Evolutionary conservation across 2,113 vertebrate species (phyloP).

Genomic region (Okapia johnstoni): DNA sequence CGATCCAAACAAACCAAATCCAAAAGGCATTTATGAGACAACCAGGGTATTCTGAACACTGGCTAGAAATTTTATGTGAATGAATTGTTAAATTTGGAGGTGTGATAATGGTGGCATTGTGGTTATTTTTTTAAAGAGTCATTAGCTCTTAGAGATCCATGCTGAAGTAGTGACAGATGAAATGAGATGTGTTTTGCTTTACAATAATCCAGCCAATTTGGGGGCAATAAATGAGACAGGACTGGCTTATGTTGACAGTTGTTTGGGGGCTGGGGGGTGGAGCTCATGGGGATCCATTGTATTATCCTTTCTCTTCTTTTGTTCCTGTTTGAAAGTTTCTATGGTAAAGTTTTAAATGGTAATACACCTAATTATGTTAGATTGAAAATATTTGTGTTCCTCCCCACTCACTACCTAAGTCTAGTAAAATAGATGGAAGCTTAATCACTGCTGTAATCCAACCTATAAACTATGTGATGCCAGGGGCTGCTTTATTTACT

Average conservation of each 20-base stretch:
- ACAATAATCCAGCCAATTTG: not conserved
- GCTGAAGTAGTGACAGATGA: not conserved
- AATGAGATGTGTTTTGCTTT: not conserved
- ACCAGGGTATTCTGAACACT: not conserved
- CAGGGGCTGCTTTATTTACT: not conserved
- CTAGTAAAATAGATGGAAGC: not conserved
- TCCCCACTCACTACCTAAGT: not conserved
- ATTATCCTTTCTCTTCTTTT: not conserved
- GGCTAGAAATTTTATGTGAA: conserved; percentile 13
- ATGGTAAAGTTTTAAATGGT: not conserved
- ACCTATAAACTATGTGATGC: not conserved
- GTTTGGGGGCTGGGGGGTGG: not conserved
- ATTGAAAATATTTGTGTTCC: not conserved
- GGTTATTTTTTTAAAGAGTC: not conserved
- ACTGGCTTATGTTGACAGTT: not conserved
- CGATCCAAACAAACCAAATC: conserved; percentile 13
- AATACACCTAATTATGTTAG: not conserved
- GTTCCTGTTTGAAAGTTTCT: not conserved
- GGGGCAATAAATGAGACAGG: not conserved
- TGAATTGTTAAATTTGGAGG: conserved; percentile 5
- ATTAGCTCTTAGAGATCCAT: not conserved
- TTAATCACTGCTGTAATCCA: not conserved
- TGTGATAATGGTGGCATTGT: not conserved
- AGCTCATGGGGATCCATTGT: not conserved
- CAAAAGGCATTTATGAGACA: not conserved